phyloP scores from a whole-genome alignment of 2,113 vertebrate genomes.

The Callopanchax toddi region DNA sequence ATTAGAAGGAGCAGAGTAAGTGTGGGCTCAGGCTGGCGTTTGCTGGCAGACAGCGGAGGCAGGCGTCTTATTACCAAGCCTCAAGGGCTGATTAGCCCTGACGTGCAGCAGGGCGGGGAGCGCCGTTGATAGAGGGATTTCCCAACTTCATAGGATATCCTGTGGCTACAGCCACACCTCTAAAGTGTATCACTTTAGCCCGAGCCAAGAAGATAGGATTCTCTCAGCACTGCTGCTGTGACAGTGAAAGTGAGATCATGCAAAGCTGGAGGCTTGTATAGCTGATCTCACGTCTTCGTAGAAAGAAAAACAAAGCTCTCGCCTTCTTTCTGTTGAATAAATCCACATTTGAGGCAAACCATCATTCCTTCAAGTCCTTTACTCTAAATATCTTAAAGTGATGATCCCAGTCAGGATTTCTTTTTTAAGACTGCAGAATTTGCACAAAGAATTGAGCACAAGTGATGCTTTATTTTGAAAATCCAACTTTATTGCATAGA shows the following conservation, averaged over 20 bases:
- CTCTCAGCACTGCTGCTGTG: slow-evolving; percentile 53
- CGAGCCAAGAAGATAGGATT: slow-evolving; percentile 71
- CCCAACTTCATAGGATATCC: slow-evolving; percentile 80
- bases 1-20: slow-evolving; percentile 71
- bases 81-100: slow-evolving; percentile 76
- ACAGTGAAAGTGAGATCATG: slow-evolving; percentile 56
- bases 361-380: slow-evolving; percentile 17
- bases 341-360: slow-evolving; percentile 50
- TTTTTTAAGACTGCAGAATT: slow-evolving; percentile 47
- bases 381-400: not conserved
- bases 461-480: too few species aligned
- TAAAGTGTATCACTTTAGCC: slow-evolving; percentile 72
- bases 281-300: slow-evolving; percentile 29
- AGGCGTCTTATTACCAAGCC: slow-evolving; percentile 74
- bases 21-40: slow-evolving; percentile 67
- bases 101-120: slow-evolving; percentile 72
- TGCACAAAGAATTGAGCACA: too few species aligned
- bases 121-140: slow-evolving; percentile 73
- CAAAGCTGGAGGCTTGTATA: slow-evolving; percentile 57
- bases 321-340: slow-evolving; percentile 52
- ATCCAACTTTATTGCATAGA: slow-evolving; percentile 39
- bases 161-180: slow-evolving; percentile 74
- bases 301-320: slow-evolving; percentile 26
- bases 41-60: slow-evolving; percentile 73
- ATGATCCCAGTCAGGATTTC: slow-evolving; percentile 51